Percentiles rank a stretch among this genome's conserved stretches.
These are phyloP conservation scores for Temnothorax rugatulus DNA, from an alignment of 2,888 invertebrate species.

Conservation along the genomic window DNA sequence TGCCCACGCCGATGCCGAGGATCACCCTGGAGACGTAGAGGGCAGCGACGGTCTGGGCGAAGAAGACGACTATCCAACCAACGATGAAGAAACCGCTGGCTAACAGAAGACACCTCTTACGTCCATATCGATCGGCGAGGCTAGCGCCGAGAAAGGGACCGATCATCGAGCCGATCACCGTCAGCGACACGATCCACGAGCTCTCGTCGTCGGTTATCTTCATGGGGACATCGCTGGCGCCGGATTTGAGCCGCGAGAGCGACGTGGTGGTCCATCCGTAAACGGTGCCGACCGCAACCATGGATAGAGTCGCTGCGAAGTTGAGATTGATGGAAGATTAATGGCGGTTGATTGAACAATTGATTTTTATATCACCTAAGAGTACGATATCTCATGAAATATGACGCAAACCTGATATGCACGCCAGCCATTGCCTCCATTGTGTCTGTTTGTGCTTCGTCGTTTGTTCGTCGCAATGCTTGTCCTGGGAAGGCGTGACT, in stretches of 20 bases:
- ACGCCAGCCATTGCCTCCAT: slow-evolving; percentile 84
- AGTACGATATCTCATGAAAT: not conserved
- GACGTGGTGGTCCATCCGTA: slow-evolving; percentile 84
- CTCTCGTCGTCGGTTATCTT: slow-evolving; percentile 79
- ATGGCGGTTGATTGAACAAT: slow-evolving; percentile 9
- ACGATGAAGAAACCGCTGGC: slow-evolving; percentile 83
- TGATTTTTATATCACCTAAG: not conserved
- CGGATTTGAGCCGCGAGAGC: slow-evolving; percentile 73
- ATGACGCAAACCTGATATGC: slow-evolving; percentile 81
- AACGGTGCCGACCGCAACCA: slow-evolving; percentile 84
- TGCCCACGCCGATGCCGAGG: slow-evolving; percentile 83
- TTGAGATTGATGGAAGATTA: slow-evolving; percentile 39
- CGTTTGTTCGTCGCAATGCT: slow-evolving; percentile 29
- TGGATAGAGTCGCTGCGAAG: slow-evolving; percentile 83
- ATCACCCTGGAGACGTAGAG: slow-evolving; percentile 81
- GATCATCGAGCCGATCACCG: slow-evolving; percentile 83
- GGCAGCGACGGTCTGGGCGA: slow-evolving; percentile 76
- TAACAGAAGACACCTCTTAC: slow-evolving; percentile 80
- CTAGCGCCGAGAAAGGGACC: slow-evolving; percentile 83
- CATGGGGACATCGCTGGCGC: slow-evolving; percentile 77
- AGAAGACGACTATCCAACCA: slow-evolving; percentile 83
- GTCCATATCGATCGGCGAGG: slow-evolving; percentile 80
- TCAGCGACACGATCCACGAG: slow-evolving; percentile 84
- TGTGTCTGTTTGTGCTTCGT: slow-evolving; percentile 72
- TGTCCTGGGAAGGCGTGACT: slow-evolving; percentile 45